Evolutionary conservation across 2,797 vertebrate genomes (phyloP).

Genomic region (Protonibea diacanthus): DNA sequence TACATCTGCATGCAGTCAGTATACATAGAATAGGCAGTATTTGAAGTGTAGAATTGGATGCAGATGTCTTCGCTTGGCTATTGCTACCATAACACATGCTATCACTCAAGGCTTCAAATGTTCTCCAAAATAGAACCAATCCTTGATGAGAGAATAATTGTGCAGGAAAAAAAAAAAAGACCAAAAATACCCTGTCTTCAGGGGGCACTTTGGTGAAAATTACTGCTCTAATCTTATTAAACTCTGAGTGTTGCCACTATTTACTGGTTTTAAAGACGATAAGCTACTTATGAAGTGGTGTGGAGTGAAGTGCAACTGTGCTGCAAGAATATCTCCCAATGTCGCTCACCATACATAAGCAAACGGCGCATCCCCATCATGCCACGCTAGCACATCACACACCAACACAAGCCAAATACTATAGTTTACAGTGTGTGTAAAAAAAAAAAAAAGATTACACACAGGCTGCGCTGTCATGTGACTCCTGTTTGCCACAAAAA

Average conservation of each 20-base stretch:
- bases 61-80: slow-evolving; percentile 28
- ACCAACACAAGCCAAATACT: slow-evolving; percentile 55
- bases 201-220: slow-evolving; percentile 62
- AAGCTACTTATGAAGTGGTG: slow-evolving; percentile 54
- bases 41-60: not conserved
- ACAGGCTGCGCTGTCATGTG: slow-evolving; percentile 73
- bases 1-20: slow-evolving; percentile 16
- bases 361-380: slow-evolving; percentile 48
- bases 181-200: slow-evolving; percentile 49
- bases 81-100: not conserved
- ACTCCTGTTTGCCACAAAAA: slow-evolving; percentile 72
- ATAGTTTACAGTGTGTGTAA: slow-evolving; percentile 62
- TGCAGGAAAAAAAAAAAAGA: slow-evolving; percentile 29
- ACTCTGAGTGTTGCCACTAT: slow-evolving; percentile 52
- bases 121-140: slow-evolving; percentile 34
- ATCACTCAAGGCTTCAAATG: slow-evolving; percentile 29
- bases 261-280: slow-evolving; percentile 71
- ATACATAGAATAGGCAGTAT: slow-evolving; percentile 2
- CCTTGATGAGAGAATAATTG: slow-evolving; percentile 47
- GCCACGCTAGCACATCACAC: slow-evolving; percentile 31
- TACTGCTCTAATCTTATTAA: slow-evolving; percentile 66
- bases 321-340: slow-evolving; percentile 49
- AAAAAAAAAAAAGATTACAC: slow-evolving; percentile 49
- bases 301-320: slow-evolving; percentile 52
- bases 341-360: slow-evolving; percentile 53